These are phyloP conservation scores for Pan troglodytes DNA, from an alignment of 2,113 vertebrate genomes.

Conservation along the genomic window DNA sequence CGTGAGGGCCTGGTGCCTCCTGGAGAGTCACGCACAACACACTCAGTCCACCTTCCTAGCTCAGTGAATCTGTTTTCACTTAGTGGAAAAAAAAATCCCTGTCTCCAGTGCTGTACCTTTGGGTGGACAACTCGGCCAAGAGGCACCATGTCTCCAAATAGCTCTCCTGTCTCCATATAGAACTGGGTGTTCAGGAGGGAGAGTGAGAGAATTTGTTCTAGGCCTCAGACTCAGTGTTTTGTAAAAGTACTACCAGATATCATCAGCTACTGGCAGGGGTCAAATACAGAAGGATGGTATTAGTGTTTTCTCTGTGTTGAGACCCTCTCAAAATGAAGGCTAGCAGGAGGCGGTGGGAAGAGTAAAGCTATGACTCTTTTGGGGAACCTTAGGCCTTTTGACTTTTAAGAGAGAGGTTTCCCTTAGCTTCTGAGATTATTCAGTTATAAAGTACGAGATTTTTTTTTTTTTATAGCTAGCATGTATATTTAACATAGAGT, in stretches of 20 bases:
- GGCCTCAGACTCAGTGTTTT: background rate
- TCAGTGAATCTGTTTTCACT: background rate
- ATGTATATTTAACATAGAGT: background rate
- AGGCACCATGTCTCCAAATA: background rate
- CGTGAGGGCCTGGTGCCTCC: background rate
- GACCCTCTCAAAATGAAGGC: background rate
- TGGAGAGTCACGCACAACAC: background rate
- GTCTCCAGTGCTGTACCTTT: background rate
- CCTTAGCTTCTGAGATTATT: background rate
- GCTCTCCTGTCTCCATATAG: background rate
- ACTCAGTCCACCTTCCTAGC: background rate
- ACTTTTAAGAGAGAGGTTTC: background rate
- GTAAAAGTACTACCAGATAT: background rate
- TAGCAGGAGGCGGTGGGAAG: background rate
- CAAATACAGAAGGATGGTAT: background rate
- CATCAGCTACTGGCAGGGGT: background rate
- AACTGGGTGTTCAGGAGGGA: background rate
- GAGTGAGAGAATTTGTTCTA: background rate
- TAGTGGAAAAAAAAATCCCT: background rate
- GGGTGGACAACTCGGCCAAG: background rate
- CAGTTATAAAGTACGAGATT: background rate
- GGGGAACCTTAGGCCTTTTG: background rate
- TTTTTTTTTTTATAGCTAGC: background rate
- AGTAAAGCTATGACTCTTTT: background rate
- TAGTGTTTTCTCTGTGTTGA: background rate